Percentiles rank a stretch among this genome's conserved stretches.
Evolutionary conservation across 2,888 invertebrate genomes (phyloP).

Genomic region (Megalurothrips usitatus): DNA sequence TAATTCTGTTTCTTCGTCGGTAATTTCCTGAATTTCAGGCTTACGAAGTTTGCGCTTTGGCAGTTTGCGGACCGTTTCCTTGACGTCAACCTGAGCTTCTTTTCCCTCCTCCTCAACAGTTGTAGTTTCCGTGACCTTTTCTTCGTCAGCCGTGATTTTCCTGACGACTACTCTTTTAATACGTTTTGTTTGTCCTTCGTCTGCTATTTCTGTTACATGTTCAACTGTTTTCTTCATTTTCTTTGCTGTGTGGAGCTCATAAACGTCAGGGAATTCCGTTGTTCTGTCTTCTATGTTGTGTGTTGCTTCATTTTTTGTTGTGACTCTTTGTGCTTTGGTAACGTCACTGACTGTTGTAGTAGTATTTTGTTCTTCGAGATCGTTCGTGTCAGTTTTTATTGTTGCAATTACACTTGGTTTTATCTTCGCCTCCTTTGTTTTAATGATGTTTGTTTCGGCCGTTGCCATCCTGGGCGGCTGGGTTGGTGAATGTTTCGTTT

Average conservation of each 20-base stretch:
- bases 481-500: conserved; percentile 34
- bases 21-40: conserved; percentile 30
- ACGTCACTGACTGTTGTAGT: neutral
- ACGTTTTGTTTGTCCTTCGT: neutral
- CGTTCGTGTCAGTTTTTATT: neutral
- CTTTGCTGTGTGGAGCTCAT: conserved; percentile 10
- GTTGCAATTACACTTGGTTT: conserved; percentile 29
- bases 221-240: conserved; percentile 28
- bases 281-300: neutral
- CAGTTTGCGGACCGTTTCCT: conserved; percentile 29
- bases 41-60: conserved; percentile 28
- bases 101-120: neutral
- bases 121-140: conserved; percentile 31
- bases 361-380: neutral
- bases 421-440: conserved; percentile 29
- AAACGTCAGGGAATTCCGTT: conserved; percentile 8
- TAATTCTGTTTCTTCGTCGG: neutral
- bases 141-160: neutral
- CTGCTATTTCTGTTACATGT: neutral
- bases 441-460: neutral
- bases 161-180: neutral
- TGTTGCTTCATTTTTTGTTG: conserved; percentile 31
- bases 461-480: neutral
- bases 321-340: conserved; percentile 30
- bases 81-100: neutral